Evolutionary conservation across 2,888 invertebrate genomes (phyloP).

Genomic region (Microplitis manilae): DNA sequence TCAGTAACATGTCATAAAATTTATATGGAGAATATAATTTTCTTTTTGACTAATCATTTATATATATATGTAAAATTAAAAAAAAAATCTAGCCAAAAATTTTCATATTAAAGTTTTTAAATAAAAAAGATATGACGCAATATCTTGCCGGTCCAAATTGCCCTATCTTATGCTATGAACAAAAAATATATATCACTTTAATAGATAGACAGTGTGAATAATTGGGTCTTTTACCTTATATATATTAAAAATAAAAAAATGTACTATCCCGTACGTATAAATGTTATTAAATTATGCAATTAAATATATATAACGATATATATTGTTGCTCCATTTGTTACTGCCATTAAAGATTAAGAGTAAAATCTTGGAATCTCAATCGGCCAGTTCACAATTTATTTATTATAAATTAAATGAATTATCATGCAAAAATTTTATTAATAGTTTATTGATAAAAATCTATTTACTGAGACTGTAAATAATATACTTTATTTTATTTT

Average conservation of each 20-base stretch:
- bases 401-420: constrained; percentile 21
- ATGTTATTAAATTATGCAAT: constrained; percentile 54
- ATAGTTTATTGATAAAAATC: background rate
- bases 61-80: no score
- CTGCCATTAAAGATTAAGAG: constrained; percentile 61
- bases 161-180: background rate
- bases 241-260: constrained; percentile 12
- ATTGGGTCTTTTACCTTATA: constrained; percentile 1
- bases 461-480: constrained; percentile 23
- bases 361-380: constrained; percentile 47
- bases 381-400: constrained; percentile 39
- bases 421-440: background rate
- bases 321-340: constrained; percentile 61
- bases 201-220: constrained; percentile 15
- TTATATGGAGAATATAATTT: no score
- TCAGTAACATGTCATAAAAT: no score
- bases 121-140: no score
- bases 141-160: no score
- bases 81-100: no score
- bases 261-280: constrained; percentile 50
- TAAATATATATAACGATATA: constrained; percentile 39
- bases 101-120: no score
- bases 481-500: constrained; percentile 30
- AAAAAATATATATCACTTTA: background rate
- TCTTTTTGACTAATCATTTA: no score